phyloP scores from a whole-genome alignment of 2,113 vertebrate genomes.

The Rutilus rutilus region DNA sequence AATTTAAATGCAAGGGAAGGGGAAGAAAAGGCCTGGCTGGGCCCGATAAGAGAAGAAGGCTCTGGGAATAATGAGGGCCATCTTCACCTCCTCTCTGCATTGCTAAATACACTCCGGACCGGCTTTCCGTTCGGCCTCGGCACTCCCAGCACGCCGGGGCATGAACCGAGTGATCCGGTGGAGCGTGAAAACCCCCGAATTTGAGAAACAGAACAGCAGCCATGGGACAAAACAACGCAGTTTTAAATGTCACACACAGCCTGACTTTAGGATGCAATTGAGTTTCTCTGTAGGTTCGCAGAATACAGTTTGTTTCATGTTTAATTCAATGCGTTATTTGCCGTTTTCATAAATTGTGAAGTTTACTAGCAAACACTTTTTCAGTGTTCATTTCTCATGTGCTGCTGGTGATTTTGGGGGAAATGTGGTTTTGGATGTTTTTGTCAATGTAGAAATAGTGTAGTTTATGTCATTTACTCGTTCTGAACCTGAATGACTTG shows the following conservation, averaged over 20 bases:
- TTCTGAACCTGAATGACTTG: no score
- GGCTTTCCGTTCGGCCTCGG: neutral
- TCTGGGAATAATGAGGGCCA: slow-evolving; percentile 36
- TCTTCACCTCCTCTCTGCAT: slow-evolving; percentile 28
- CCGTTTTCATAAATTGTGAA: no score
- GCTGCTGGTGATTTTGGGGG: neutral
- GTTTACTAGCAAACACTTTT: no score
- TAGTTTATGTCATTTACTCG: neutral
- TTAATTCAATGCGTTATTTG: no score
- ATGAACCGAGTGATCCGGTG: neutral
- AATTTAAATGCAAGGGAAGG: slow-evolving; percentile 46
- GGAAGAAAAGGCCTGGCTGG: slow-evolving; percentile 59
- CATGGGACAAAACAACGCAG: neutral
- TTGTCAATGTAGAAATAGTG: neutral
- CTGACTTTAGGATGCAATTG: neutral
- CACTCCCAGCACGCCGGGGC: neutral
- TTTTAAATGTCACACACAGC: neutral
- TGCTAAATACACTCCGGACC: slow-evolving; percentile 21
- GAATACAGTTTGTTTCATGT: neutral
- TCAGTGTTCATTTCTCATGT: no score
- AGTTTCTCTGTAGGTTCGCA: neutral
- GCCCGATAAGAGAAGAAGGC: slow-evolving; percentile 60
- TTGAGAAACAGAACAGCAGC: slow-evolving; percentile 10
- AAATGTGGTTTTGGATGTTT: neutral
- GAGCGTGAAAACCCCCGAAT: slow-evolving; percentile 4